These are phyloP conservation scores for Rhodeus uyekii DNA, from an alignment of 2,797 vertebrate genomes.

Conservation along the genomic window DNA sequence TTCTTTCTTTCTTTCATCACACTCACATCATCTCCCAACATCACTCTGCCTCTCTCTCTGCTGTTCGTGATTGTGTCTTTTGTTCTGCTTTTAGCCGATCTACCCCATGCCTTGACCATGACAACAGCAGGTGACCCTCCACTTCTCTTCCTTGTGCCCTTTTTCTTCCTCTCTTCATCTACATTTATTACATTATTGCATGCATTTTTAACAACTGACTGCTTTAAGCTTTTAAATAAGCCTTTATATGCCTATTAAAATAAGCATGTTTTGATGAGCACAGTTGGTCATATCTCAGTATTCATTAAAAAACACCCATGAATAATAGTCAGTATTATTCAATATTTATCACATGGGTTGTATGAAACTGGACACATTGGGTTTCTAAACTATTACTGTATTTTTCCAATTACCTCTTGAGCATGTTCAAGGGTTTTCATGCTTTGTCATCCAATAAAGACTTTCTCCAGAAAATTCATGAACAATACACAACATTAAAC, in stretches of 20 bases:
- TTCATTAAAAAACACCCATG: conserved; percentile 4
- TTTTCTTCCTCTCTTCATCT: conserved; percentile 39
- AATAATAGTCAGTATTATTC: not conserved
- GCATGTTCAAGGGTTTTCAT: conserved; percentile 21
- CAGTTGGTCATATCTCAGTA: not conserved
- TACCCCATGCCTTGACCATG: conserved; percentile 97
- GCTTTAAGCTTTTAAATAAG: not conserved
- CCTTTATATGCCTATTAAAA: not conserved
- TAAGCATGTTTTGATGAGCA: conserved; percentile 21
- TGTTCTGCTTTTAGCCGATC: conserved; percentile 92
- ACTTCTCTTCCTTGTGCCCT: conserved; percentile 57
- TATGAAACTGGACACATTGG: not conserved
- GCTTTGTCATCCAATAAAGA: not conserved
- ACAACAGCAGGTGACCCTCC: conserved; percentile 98
- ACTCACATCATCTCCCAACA: conserved; percentile 35
- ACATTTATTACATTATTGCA: conserved; percentile 2
- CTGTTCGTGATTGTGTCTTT: conserved; percentile 77
- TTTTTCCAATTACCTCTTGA: not conserved
- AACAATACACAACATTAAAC: not conserved
- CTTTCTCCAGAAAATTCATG: not conserved
- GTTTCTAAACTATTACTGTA: not conserved
- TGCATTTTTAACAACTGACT: not conserved
- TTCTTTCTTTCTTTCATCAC: conserved; percentile 23
- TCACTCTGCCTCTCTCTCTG: conserved; percentile 64
- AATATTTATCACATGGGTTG: conserved; percentile 1